Evolutionary conservation across 2,797 vertebrate species (phyloP).

Genomic region (Gadopsis bispinosus): DNA sequence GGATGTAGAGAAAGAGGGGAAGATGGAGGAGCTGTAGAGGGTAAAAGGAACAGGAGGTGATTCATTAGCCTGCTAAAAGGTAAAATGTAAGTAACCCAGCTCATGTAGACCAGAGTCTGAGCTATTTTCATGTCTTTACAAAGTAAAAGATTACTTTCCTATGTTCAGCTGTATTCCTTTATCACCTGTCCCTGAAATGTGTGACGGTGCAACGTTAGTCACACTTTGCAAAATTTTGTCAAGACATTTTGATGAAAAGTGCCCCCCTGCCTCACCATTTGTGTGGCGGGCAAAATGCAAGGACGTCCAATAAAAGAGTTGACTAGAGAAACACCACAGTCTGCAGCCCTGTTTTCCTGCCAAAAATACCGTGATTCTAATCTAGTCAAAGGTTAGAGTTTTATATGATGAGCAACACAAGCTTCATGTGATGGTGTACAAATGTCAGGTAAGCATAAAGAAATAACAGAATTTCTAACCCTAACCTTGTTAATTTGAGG

Average conservation of each 20-base stretch:
- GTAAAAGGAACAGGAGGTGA: conserved; percentile 10
- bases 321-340: conserved; percentile 6
- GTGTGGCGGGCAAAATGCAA: conserved; percentile 19
- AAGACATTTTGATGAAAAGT: conserved; percentile 25
- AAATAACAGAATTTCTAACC: background rate
- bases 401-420: background rate
- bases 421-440: background rate
- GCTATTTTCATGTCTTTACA: background rate
- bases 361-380: background rate
- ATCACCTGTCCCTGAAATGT: conserved; percentile 1
- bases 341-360: background rate
- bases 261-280: background rate
- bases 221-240: conserved; percentile 20
- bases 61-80: conserved; percentile 30
- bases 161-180: background rate
- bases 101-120: background rate
- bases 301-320: conserved; percentile 14
- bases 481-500: background rate
- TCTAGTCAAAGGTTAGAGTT: background rate
- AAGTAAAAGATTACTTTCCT: background rate
- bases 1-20: conserved; percentile 33
- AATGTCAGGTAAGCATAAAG: background rate
- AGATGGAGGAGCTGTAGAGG: conserved; percentile 39
- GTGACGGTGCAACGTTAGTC: conserved; percentile 5
- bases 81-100: conserved; percentile 2